phyloP scores from a whole-genome alignment of 2,113 vertebrate genomes.

The Lucifuga dentata region DNA sequence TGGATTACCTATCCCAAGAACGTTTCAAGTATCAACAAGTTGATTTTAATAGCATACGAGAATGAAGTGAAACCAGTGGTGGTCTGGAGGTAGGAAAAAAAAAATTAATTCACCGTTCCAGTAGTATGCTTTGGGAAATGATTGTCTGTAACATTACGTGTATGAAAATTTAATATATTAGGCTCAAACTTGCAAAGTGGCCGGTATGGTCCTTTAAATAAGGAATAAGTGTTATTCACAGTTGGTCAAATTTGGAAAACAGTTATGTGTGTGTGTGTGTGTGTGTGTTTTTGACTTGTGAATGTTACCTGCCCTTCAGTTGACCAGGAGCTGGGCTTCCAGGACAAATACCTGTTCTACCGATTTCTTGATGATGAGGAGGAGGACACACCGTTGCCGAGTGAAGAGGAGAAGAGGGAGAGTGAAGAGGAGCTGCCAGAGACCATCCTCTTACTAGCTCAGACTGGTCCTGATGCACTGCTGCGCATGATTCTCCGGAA shows the following conservation, averaged over 20 bases:
- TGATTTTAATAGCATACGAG: no score
- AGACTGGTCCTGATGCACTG: conserved; percentile 95
- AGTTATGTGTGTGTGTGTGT: not conserved
- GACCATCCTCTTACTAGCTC: conserved; percentile 92
- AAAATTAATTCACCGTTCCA: no score
- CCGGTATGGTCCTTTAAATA: no score
- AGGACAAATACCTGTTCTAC: conserved; percentile 99
- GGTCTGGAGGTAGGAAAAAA: no score
- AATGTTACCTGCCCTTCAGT: conserved; percentile 76
- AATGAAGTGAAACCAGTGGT: no score
- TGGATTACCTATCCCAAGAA: no score
- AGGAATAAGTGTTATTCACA: not conserved
- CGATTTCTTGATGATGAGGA: conserved; percentile 96
- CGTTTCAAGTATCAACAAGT: no score
- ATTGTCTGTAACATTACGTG: no score
- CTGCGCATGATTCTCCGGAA: conserved; percentile 98
- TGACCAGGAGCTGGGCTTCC: conserved; percentile 96
- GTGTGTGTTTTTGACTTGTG: not conserved
- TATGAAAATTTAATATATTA: no score
- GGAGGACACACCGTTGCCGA: conserved; percentile 92
- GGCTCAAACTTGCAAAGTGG: no score
- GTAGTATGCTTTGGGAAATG: no score
- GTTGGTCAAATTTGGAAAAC: not conserved
- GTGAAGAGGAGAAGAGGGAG: conserved; percentile 95
- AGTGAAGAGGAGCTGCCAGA: conserved; percentile 97